phyloP scores from a whole-genome alignment of 2,113 vertebrate species.

The Panthera tigris region DNA sequence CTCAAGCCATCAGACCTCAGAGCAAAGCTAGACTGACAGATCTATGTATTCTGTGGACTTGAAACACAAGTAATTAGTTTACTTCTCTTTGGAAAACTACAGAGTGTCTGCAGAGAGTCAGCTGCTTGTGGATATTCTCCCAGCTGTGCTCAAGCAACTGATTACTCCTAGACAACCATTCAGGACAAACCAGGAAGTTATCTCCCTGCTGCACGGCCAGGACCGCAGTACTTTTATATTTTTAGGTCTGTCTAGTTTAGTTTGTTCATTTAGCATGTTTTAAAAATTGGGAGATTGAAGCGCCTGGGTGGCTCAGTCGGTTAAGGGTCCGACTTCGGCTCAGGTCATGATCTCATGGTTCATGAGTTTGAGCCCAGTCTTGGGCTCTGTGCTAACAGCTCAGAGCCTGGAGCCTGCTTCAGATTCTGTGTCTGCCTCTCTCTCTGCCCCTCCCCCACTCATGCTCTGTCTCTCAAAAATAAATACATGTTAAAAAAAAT shows the following conservation, averaged over 20 bases:
- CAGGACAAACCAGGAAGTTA: conserved; percentile 4
- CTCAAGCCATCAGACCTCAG: conserved; percentile 17
- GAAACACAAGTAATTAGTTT: neutral
- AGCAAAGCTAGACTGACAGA: conserved; percentile 5
- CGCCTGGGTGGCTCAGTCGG: too few relatives aligned
- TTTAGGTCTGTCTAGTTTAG: neutral
- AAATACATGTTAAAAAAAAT: too few relatives aligned
- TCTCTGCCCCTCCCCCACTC: too few relatives aligned
- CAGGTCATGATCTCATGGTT: too few relatives aligned
- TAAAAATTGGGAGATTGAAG: neutral
- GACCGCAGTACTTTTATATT: neutral
- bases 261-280: conserved; percentile 41
- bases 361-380: too few relatives aligned
- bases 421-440: too few relatives aligned
- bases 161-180: neutral
- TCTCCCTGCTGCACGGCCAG: accelerated
- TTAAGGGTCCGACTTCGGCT: too few relatives aligned
- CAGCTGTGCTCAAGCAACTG: neutral
- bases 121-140: conserved; percentile 9
- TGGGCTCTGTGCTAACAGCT: too few relatives aligned
- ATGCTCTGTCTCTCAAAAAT: too few relatives aligned
- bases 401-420: too few relatives aligned
- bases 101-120: neutral
- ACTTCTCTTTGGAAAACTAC: conserved; percentile 41
- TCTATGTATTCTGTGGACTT: accelerated